Evolutionary conservation across 2,888 invertebrate species (phyloP).

Genomic region (Acronicta aceris): DNA sequence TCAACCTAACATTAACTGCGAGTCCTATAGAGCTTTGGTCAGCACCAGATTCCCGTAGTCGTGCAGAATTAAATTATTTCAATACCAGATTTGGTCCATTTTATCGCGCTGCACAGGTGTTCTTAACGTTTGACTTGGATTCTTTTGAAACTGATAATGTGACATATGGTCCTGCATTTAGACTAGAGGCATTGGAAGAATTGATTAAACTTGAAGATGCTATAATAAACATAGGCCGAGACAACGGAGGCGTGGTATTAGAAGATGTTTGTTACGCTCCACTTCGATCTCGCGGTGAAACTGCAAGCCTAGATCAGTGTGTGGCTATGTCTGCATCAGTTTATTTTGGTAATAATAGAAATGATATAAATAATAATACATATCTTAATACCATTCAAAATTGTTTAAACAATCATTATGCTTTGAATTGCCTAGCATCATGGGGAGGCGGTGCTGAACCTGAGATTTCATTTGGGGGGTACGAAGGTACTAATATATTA

Average conservation of each 20-base stretch:
- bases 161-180: slow-evolving; percentile 94
- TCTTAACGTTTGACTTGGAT: slow-evolving; percentile 91
- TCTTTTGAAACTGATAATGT: slow-evolving; percentile 75
- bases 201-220: slow-evolving; percentile 92
- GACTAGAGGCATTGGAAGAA: slow-evolving; percentile 92
- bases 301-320: slow-evolving; percentile 90
- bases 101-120: slow-evolving; percentile 96
- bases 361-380: slow-evolving; percentile 82
- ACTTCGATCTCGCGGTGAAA: slow-evolving; percentile 90
- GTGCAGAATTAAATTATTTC: slow-evolving; percentile 95
- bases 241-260: slow-evolving; percentile 83
- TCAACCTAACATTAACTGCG: slow-evolving; percentile 92
- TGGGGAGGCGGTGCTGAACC: slow-evolving; percentile 97
- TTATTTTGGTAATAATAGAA: slow-evolving; percentile 91
- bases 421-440: slow-evolving; percentile 91
- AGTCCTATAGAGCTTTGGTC: slow-evolving; percentile 99
- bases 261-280: slow-evolving; percentile 95
- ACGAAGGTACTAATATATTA: slow-evolving; percentile 78
- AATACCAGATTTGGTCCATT: slow-evolving; percentile 96
- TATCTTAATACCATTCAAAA: slow-evolving; percentile 77
- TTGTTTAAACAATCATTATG: slow-evolving; percentile 82
- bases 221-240: slow-evolving; percentile 90
- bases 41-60: slow-evolving; percentile 93
- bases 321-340: slow-evolving; percentile 95
- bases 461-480: slow-evolving; percentile 95